Evolutionary conservation across 2,888 invertebrate species (phyloP), one percentile per base, ranked within the genome.

Genomic region (Schizaphis graminum): DNA sequence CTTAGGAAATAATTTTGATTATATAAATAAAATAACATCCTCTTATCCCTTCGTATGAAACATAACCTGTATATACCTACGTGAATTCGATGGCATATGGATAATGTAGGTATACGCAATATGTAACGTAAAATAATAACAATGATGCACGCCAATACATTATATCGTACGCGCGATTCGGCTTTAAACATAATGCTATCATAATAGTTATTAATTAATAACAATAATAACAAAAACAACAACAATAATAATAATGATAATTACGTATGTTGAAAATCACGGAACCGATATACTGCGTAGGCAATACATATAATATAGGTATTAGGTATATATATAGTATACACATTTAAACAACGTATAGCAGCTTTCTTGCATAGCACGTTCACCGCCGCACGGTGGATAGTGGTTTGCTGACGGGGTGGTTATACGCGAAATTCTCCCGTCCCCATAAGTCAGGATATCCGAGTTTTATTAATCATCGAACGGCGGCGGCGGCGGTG

Each of bases 391-490:
- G 35, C 24, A 24, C 13, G 35, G 24, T 56, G 49, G 35, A 41
- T 28, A 77, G 53, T 47, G 89, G 56, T 77, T 85, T 89, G 92
- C 61, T 77, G 88, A 77, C 93, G 44, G 90, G 84, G 89, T 84
- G 90, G 90, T 86, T 89, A 44, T 85, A 90, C 86, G 91, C 91
- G 89, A 41, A 86, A 67, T 86, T 86, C 53, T n/a, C 49, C 61
- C 91, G 13, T 44, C 41, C 41, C 85, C 89, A 86, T 94, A 94
- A 94, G 91, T 94, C 94, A 94, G 91, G 94, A 94, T 91, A 94
- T 94, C 94, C 94, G 94, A 94, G 94, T 94, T 94, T 94, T 94
- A 94, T 94, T 94, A 94, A 94, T 94, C 94, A 94, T 94, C 94
- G 91, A 94, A 94, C 94, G 89, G 61, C 90, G 94, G 53, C 49